Base-by-base conservation (phyloP, 2,888 invertebrate species). In the Girardia tigrina region DNA sequence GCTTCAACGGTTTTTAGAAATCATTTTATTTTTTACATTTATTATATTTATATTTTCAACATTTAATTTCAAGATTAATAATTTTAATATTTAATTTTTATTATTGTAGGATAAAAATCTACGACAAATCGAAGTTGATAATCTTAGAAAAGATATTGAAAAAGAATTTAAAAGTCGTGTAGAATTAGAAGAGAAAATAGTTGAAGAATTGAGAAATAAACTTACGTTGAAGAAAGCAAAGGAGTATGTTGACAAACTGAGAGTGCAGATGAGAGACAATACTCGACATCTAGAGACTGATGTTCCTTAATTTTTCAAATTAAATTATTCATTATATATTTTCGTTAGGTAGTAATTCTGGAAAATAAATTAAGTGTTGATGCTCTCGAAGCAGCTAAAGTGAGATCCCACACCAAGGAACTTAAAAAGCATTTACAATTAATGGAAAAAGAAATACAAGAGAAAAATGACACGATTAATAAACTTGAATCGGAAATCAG, bases 191-290 rank as follows among this genome's bases (percentile, higher is more conserved):
- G 84, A 83, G 78, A 81, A 82, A 71, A 84, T 84, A 75, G 80
- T 83, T 81, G 82, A 84, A 78, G 81, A 81, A 71, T 80, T 83
- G 79, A 79, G 82, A 29, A 79, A 79, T 70, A 83, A 83, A 78
- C 80, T 84, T 28, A 84, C 84, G 6, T 79, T 83, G 78, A 83
- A 83, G 78, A 84, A 84, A 76, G 84, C 84, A 69, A 79, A 83
- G 0, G 81, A 84, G 77, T 84, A 83, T 78, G 83, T 83, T 42
- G 80, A 81, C 76, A 83, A 83, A 79, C 79, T 84, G 56, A 82
- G 82, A 1, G 77, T 77, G 16, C 82, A 82, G 78, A 80, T 81
- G 75, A 79, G 82, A 70, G 81, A 82, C 12, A 79, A 79, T 8
- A 82, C 83, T n/a, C 82, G 81, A 78, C 80, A 81, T 70, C 77